Evolutionary conservation across 2,113 vertebrate species (phyloP).

Genomic region (Calypte anna): DNA sequence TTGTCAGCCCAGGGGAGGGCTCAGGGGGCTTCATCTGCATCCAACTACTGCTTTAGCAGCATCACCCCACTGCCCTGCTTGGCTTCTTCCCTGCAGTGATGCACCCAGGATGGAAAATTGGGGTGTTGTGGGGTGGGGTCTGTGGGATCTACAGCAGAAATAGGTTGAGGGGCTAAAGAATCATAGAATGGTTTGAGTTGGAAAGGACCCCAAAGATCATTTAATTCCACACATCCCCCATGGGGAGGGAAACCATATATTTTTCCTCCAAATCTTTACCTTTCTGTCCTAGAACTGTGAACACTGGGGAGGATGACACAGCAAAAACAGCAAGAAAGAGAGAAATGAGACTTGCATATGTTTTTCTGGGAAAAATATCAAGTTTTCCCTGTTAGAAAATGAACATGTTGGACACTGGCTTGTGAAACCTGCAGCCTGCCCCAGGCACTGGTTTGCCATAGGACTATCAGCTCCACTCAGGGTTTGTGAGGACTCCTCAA

Average conservation of each 20-base stretch:
- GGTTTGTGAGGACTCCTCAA: background rate
- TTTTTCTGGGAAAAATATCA: slow-evolving; percentile 1
- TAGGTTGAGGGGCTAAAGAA: background rate
- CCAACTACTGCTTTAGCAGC: background rate
- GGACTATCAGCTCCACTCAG: background rate
- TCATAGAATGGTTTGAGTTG: background rate
- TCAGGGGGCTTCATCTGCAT: background rate
- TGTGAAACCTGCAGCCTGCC: background rate
- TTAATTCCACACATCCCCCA: too few relatives aligned
- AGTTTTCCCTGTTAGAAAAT: slow-evolving; percentile 2
- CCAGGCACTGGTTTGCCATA: background rate
- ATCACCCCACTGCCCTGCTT: rapidly evolving
- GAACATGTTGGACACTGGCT: background rate
- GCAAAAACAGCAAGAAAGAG: background rate
- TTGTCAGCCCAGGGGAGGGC: background rate
- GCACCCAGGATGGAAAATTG: rapidly evolving
- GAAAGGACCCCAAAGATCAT: background rate
- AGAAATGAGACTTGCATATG: background rate
- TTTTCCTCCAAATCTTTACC: background rate
- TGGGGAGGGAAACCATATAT: too few relatives aligned
- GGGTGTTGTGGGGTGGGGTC: background rate
- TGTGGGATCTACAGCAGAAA: background rate
- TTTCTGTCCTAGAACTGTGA: background rate
- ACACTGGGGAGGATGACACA: background rate
- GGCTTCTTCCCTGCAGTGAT: rapidly evolving